Base-by-base conservation (phyloP, 2,888 invertebrate species). In the Rambutsinella grinnellia region DNA sequence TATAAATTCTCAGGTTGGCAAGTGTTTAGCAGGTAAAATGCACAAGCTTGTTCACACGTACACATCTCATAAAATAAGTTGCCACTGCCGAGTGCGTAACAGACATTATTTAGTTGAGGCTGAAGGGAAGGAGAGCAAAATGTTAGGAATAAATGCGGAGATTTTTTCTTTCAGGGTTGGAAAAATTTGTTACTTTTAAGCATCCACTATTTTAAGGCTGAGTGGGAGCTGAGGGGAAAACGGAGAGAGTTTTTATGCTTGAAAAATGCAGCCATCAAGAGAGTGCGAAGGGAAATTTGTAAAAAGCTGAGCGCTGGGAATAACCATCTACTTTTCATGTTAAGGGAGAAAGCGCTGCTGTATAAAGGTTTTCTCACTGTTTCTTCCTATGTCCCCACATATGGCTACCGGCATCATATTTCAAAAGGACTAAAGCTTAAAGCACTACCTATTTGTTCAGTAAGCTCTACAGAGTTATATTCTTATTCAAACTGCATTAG, bases 251-350 rank as follows among this genome's bases (percentile, higher is more conserved):
- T 36, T 36, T 79, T 75, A 67, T 27, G 27, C 58, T 78, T 80
- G 80, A 80, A 78, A 80, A 80, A 80, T 80, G 76, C 49, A 67
- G 44, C 78, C 67, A 71, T 78, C 78, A 80, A 57, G 49, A 68
- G 58, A 58, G 77, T 58, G 71, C 66, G 65, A 58, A 75, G 49
- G 68, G 78, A 69, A 80, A 80, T 80, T 80, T 80, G 80, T 80
- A 70, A 70, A 36, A 71, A 78, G 36, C 63, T 53, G 63, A 63
- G 53, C 19, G 26, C 26, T 51, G 62, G 49, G 62, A 47, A 10
- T 28, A 58, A 8, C 17, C 19, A n/a, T 5, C 27, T 36, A 57
- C 57, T 15, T 15, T 44, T 44, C 57, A n/a, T n/a, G 21, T 53
- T 23, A 53, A 58, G 8, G 28, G 51, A 51, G 23, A 58, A 27